These are phyloP conservation scores for Cygnus olor DNA, from an alignment of 2,797 vertebrate genomes.

Conservation along the genomic window DNA sequence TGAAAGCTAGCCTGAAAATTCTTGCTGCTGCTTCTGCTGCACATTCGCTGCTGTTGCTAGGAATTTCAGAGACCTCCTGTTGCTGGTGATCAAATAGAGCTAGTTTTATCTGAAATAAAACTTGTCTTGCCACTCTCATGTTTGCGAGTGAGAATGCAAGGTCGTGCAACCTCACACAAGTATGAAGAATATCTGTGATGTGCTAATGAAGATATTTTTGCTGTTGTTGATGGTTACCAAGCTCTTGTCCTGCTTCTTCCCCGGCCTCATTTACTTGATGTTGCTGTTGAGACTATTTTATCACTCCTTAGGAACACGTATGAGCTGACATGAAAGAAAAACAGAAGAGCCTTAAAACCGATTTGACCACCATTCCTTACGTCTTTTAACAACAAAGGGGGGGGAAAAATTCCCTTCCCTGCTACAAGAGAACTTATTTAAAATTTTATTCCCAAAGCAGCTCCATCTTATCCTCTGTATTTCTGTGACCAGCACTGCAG, in stretches of 20 bases:
- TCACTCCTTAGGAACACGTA: neutral
- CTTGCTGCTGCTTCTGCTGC: constrained; percentile 28
- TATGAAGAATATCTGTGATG: neutral
- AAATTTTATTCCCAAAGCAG: neutral
- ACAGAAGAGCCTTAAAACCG: neutral
- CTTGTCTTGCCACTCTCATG: neutral
- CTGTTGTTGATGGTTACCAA: neutral
- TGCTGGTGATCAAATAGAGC: neutral
- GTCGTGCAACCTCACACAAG: neutral
- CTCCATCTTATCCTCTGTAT: neutral
- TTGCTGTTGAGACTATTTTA: neutral
- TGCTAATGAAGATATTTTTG: neutral
- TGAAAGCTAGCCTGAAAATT: neutral
- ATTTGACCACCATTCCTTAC: neutral
- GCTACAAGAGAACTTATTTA: neutral
- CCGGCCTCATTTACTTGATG: neutral
- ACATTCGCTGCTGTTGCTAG: neutral
- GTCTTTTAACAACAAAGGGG: neutral
- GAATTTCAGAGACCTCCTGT: neutral
- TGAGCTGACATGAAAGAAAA: neutral
- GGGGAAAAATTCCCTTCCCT: neutral
- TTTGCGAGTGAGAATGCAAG: constrained; percentile 2
- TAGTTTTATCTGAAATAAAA: neutral
- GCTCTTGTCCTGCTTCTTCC: neutral
- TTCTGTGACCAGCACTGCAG: neutral